A percentile compares a stretch with the other conserved stretches of the same genome.
Conservation (phyloP, 2,888 invertebrate genomes). For the Sarcophaga variegata region DNA sequence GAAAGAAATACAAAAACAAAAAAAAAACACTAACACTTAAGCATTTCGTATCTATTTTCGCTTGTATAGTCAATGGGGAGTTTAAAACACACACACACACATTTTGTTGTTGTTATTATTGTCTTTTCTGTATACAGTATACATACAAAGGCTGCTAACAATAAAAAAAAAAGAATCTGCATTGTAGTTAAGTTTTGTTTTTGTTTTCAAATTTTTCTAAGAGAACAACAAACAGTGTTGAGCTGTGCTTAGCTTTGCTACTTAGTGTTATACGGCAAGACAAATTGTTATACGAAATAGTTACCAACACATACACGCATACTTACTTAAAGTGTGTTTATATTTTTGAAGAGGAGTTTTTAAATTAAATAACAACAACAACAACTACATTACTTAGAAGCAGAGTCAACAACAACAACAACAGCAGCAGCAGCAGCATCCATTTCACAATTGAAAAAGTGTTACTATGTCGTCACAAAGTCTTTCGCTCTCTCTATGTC, state of each 20-base stretch:
- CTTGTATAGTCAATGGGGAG: conserved; percentile 43
- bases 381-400: neutral
- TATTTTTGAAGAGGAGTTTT: conserved; percentile 28
- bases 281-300: no score
- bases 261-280: no score
- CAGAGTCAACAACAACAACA: neutral
- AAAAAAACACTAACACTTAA: no score
- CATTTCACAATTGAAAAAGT: conserved; percentile 46
- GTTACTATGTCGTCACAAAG: conserved; percentile 68
- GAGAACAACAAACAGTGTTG: neutral
- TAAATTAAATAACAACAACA: conserved; percentile 16
- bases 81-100: neutral
- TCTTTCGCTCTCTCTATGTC: conserved; percentile 19
- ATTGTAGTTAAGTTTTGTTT: neutral
- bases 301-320: neutral
- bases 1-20: no score
- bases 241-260: no score
- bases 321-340: conserved; percentile 18
- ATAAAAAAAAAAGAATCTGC: neutral
- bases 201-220: neutral
- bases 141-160: neutral
- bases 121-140: neutral
- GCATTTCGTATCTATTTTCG: no score
- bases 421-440: conserved; percentile 38
- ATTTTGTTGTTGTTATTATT: conserved; percentile 5